Evolutionary conservation across 2,888 invertebrate species (phyloP).

Genomic region (Parthenolecanium corni): DNA sequence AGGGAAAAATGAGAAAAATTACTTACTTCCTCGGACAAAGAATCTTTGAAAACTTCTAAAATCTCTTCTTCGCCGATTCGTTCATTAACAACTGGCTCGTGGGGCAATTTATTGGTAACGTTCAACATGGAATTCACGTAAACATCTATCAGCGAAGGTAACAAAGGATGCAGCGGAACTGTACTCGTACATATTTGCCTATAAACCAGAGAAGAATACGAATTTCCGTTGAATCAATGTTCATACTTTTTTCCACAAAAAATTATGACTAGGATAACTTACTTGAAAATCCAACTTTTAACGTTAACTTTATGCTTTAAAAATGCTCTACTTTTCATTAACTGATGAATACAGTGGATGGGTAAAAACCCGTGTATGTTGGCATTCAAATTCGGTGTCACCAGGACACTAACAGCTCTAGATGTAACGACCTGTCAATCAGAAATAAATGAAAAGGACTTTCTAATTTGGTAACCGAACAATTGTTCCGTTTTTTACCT

Average conservation of each 20-base stretch:
- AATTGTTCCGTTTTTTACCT: constrained; percentile 43
- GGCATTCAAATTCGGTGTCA: constrained; percentile 77
- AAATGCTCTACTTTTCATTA: constrained; percentile 85
- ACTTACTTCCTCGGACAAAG: constrained; percentile 36
- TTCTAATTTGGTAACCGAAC: too few relatives aligned
- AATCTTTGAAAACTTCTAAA: constrained; percentile 58
- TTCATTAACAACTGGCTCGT: constrained; percentile 70
- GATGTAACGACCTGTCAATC: constrained; percentile 66
- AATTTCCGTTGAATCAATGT: neutral
- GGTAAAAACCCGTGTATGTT: constrained; percentile 84
- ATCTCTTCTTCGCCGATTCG: constrained; percentile 86
- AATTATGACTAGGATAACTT: constrained; percentile 33
- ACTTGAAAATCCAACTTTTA: constrained; percentile 84
- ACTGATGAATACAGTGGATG: constrained; percentile 90
- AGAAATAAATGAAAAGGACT: constrained; percentile 7
- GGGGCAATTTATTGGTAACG: constrained; percentile 50
- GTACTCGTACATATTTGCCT: constrained; percentile 78
- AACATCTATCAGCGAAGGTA: constrained; percentile 85
- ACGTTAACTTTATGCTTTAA: constrained; percentile 93
- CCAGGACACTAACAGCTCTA: constrained; percentile 91
- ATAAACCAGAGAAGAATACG: constrained; percentile 35
- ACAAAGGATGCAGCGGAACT: constrained; percentile 83
- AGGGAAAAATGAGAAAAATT: neutral
- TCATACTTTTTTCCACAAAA: neutral
- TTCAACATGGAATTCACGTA: constrained; percentile 85